phyloP scores from a whole-genome alignment of 2,113 vertebrate species.

The Agapornis roseicollis region DNA sequence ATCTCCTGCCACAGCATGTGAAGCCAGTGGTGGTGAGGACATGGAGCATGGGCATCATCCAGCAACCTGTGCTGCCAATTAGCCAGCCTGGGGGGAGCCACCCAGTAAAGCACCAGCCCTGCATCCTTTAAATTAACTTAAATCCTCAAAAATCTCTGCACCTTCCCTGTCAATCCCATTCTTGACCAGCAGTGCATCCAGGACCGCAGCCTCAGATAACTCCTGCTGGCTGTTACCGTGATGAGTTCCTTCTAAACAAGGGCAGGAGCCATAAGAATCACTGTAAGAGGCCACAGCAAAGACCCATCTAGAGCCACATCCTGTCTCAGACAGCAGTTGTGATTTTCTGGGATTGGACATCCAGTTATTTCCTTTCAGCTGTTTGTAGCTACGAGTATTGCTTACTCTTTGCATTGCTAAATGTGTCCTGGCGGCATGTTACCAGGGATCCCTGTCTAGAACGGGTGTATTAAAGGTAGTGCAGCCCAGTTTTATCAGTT shows the following conservation, averaged over 20 bases:
- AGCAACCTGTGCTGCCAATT: fast-evolving
- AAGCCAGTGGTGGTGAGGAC: fast-evolving
- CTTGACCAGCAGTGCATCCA: background rate
- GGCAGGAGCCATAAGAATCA: background rate
- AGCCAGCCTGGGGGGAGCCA: background rate
- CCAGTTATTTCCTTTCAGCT: background rate
- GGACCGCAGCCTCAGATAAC: background rate
- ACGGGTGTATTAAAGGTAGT: background rate
- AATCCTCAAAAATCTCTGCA: background rate
- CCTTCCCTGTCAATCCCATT: background rate
- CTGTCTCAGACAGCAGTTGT: background rate
- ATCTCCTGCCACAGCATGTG: background rate
- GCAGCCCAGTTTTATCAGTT: background rate
- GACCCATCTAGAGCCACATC: background rate
- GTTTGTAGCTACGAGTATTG: background rate
- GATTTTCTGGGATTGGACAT: background rate
- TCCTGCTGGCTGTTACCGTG: background rate
- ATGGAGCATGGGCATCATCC: fast-evolving
- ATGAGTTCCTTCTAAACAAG: background rate
- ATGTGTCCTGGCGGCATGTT: background rate
- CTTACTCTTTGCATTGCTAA: background rate
- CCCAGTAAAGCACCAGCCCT: background rate
- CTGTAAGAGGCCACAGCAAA: background rate
- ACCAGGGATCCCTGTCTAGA: background rate
- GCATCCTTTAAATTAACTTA: background rate